These are phyloP conservation scores for Sardinella longiceps DNA, from an alignment of 2,797 vertebrate species.

Conservation along the genomic window DNA sequence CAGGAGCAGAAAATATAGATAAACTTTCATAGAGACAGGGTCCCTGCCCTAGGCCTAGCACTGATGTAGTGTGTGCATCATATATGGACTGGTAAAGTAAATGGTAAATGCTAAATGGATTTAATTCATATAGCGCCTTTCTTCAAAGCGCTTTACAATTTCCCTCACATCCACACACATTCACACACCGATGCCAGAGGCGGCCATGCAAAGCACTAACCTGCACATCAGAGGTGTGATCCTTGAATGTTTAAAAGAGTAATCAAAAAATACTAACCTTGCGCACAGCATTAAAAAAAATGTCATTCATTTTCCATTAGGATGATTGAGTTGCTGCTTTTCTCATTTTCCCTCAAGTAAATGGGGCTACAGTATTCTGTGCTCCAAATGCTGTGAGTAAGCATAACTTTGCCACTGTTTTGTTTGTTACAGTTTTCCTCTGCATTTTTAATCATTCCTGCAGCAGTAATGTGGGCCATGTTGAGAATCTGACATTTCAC, in stretches of 20 bases:
- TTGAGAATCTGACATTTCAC: not conserved
- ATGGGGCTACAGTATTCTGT: not conserved
- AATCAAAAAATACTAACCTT: not conserved
- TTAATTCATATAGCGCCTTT: no score
- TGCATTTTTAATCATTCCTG: slow-evolving; percentile 27
- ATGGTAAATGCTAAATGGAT: no score
- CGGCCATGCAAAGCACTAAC: no score
- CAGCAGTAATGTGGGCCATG: slow-evolving; percentile 22
- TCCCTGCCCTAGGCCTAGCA: not conserved
- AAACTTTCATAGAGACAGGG: not conserved
- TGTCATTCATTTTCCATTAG: not conserved
- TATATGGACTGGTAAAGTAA: not conserved
- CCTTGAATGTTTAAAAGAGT: not conserved
- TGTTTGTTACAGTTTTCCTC: slow-evolving; percentile 15
- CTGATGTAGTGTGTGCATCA: not conserved
- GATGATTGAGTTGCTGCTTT: not conserved
- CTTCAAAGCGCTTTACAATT: no score
- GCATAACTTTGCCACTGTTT: not conserved
- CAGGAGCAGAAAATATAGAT: not conserved
- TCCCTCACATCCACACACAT: no score
- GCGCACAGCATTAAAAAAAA: not conserved
- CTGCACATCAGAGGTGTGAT: no score
- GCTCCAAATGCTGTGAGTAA: not conserved
- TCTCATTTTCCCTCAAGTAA: not conserved
- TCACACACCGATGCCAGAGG: no score